Evolutionary conservation across 2,797 vertebrate genomes (phyloP).

Genomic region (Coccyzus lansbergi): DNA sequence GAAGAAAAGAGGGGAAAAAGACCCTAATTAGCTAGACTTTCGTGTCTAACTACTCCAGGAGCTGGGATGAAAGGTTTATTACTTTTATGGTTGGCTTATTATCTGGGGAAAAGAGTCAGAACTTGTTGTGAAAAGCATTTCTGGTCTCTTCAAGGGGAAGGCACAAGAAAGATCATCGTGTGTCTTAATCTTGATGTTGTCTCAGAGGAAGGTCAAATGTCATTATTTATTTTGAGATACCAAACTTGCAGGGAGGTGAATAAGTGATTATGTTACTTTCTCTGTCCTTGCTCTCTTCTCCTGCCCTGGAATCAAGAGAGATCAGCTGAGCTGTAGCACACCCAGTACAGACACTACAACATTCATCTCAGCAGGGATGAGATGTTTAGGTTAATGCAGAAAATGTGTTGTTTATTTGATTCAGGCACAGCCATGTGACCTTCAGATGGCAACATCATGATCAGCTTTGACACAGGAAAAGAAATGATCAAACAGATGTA

Average conservation of each 20-base stretch:
- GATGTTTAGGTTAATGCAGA: slow-evolving; percentile 8
- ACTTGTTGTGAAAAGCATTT: neutral
- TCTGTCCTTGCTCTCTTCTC: slow-evolving; percentile 45
- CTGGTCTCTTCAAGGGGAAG: neutral
- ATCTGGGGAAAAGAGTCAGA: neutral
- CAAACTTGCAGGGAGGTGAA: slow-evolving; percentile 17
- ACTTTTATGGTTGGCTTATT: neutral
- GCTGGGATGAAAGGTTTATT: slow-evolving; percentile 3
- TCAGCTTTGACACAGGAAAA: neutral
- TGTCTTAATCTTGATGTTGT: slow-evolving; percentile 22
- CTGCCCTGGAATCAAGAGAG: neutral
- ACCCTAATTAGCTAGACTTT: neutral
- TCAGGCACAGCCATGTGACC: slow-evolving; percentile 30
- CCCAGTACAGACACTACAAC: slow-evolving; percentile 31
- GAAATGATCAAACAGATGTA: neutral
- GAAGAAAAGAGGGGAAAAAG: accelerated
- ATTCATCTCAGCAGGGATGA: slow-evolving; percentile 11
- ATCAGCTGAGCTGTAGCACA: slow-evolving; percentile 44
- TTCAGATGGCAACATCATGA: slow-evolving; percentile 41
- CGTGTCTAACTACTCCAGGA: neutral
- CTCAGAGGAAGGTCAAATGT: slow-evolving; percentile 28
- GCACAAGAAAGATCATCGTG: neutral
- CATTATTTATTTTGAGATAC: slow-evolving; percentile 41
- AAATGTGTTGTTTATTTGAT: slow-evolving; percentile 48
- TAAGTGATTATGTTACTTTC: slow-evolving; percentile 41